Conservation (phyloP, 53 echinoderm and acorn worm species). For the Arbacia lixula region DNA sequence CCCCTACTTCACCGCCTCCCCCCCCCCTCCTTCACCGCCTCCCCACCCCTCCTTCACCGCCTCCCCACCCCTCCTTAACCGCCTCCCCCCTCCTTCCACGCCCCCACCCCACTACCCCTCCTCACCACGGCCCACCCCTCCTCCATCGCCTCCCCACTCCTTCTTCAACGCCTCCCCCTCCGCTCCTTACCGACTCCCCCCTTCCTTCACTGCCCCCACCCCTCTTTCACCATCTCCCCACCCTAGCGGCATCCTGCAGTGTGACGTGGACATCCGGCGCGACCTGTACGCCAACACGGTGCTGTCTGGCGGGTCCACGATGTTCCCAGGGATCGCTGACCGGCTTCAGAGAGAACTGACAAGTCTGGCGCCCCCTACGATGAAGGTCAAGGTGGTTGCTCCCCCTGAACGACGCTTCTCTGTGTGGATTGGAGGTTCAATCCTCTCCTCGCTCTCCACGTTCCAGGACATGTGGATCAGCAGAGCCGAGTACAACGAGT, state of each 20-base stretch:
- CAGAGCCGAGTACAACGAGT: constrained; percentile 72
- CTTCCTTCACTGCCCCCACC: no score
- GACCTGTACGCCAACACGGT: constrained; percentile 75
- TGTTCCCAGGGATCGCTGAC: constrained; percentile 73
- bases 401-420: constrained; percentile 78
- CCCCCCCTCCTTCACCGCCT: no score
- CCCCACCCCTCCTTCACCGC: no score
- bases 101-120: no score
- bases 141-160: background rate
- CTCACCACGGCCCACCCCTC: no score
- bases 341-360: constrained; percentile 63
- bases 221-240: background rate
- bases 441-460: constrained; percentile 71
- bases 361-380: constrained; percentile 66
- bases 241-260: constrained; percentile 71
- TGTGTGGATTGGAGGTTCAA: constrained; percentile 86
- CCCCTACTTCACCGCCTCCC: no score
- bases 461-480: constrained; percentile 87
- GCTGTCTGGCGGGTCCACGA: constrained; percentile 71
- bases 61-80: no score
- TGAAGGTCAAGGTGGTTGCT: constrained; percentile 75
- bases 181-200: no score
- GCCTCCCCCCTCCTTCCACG: no score
- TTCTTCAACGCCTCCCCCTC: no score
- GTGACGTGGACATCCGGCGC: constrained; percentile 72